phyloP scores from a whole-genome alignment of 2,113 vertebrate species.

The Anhinga anhinga region DNA sequence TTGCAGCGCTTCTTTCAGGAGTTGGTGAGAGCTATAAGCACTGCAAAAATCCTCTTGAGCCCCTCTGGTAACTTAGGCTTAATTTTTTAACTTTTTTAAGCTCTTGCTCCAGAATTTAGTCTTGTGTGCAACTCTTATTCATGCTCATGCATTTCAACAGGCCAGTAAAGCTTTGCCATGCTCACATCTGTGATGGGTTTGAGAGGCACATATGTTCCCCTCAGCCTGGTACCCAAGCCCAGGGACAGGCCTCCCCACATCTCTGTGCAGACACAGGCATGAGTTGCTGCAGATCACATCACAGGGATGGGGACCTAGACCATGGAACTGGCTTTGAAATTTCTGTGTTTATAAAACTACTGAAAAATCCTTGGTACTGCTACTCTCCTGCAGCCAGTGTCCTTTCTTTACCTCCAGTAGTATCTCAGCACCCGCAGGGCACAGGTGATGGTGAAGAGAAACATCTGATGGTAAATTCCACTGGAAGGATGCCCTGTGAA shows the following conservation, averaged over 20 bases:
- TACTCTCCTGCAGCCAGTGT: accelerated
- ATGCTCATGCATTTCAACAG: accelerated
- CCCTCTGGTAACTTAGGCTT: not conserved
- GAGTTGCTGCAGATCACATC: accelerated
- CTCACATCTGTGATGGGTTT: not conserved
- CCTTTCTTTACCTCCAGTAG: not conserved
- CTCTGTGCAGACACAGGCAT: not conserved
- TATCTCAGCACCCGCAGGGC: not conserved
- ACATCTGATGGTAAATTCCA: not conserved
- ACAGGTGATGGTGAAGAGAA: not conserved
- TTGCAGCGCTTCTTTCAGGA: not conserved
- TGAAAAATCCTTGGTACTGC: not conserved
- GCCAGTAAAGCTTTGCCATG: not conserved
- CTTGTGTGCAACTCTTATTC: not conserved
- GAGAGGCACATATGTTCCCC: accelerated
- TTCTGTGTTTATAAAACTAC: not conserved
- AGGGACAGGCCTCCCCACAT: too few relatives aligned
- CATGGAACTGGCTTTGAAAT: not conserved
- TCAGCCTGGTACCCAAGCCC: not conserved
- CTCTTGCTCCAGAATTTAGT: not conserved
- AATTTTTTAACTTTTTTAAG: not conserved
- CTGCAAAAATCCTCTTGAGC: not conserved
- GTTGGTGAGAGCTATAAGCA: not conserved
- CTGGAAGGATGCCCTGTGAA: not conserved
- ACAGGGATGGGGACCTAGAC: not conserved